Base-by-base conservation (phyloP, 1,140 invertebrate species). In the Phymastichus coffea region DNA sequence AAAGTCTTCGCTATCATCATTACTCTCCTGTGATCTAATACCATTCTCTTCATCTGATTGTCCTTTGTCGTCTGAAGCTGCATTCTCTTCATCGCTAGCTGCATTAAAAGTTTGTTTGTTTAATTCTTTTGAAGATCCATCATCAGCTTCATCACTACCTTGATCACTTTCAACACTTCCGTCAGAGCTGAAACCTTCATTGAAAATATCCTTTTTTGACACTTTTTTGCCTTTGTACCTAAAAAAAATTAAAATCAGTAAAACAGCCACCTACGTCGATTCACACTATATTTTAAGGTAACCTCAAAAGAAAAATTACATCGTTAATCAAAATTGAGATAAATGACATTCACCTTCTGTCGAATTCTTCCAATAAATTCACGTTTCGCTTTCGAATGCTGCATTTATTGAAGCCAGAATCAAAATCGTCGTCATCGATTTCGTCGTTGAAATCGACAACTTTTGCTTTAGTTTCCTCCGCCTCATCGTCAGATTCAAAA, bases 221-320 rank as follows among this genome's bases (percentile, higher is more conserved):
- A 83, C 74, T 44, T 88, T 86, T 79, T 85, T 85, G 0, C 89
- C 90, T 43, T 84, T 83, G 75, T 93, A 93, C 56, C 86, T 87
- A 25, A 9, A 58, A 67, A 64, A 57, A 49, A 62, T 40, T 38
- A 55, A 35, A 30, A 33, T 53, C 40, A 22, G 15, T 46, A 51
- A 51, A 38, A 30, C 44, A 25, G 17, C n/a, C 9, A 47, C n/a
- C 37, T n/a, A n/a, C n/a, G n/a, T n/a, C 8, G n/a, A 26, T 30
- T 57, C 23, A 47, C n/a, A 23, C 38, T 22, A 12, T 6, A 12
- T 17, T 30, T 20, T 9, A 23, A 47, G 35, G n/a, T 58, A 58
- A 48, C 49, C 48, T 63, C 43, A 52, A 63, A 63, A 35, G n/a
- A 9, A 19, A 40, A 26, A 44, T 22, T 2, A 33, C 3, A 37